Conservation (phyloP, 2,113 vertebrate species). For the Sebastes schlegelii region DNA sequence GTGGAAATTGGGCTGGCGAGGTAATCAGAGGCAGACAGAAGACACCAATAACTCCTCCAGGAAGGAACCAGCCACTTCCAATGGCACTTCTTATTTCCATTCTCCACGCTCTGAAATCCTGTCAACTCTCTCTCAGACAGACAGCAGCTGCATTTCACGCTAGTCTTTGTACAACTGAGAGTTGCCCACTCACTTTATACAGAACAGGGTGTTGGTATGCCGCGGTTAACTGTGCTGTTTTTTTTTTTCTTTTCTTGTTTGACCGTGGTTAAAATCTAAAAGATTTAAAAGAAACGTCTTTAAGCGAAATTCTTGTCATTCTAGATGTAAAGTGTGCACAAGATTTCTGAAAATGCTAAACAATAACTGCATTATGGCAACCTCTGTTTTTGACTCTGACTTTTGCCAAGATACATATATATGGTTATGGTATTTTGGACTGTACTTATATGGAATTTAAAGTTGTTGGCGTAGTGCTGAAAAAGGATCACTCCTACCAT, state of each 20-base stretch:
- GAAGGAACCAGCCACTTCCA: constrained; percentile 70
- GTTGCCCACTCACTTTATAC: constrained; percentile 58
- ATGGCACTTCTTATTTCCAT: constrained; percentile 75
- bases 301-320: background rate
- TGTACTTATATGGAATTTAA: constrained; percentile 2
- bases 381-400: background rate
- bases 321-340: background rate
- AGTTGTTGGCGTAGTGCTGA: background rate
- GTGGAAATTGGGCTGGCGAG: constrained; percentile 65
- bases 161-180: constrained; percentile 68
- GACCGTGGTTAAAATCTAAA: background rate
- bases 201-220: constrained; percentile 32
- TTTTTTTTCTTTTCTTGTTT: background rate
- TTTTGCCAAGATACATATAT: background rate
- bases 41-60: constrained; percentile 75
- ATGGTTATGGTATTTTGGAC: background rate
- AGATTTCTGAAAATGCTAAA: background rate
- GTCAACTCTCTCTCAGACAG: constrained; percentile 74
- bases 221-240: constrained; percentile 8
- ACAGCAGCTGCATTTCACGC: constrained; percentile 80
- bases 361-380: background rate
- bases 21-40: constrained; percentile 70
- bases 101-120: constrained; percentile 80
- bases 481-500: background rate
- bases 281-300: background rate